These are phyloP conservation scores for Bursaphelenchus okinawaensis DNA, from an alignment of 2,888 invertebrate species.

Conservation along the genomic window DNA sequence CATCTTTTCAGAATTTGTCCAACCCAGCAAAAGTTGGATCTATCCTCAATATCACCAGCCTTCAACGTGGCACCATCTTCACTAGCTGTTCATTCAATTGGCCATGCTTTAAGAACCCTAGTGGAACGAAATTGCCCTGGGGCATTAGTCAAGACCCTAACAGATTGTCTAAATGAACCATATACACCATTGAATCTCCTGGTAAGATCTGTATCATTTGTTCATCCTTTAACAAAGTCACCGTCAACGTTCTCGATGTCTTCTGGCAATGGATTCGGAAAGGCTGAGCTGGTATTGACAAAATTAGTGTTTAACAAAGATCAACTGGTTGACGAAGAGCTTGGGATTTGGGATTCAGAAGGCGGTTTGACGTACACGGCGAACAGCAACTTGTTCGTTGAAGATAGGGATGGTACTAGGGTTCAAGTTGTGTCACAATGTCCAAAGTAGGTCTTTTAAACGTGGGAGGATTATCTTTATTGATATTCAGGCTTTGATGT, in stretches of 20 bases:
- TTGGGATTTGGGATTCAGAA: conserved; percentile 29
- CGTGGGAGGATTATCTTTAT: not conserved
- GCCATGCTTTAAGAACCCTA: conserved; percentile 25
- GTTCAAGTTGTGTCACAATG: conserved; percentile 28
- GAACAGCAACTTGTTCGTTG: conserved; percentile 26
- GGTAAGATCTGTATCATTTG: conserved; percentile 32
- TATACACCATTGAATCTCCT: conserved; percentile 34
- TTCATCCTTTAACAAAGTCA: conserved; percentile 32
- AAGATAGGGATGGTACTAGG: conserved; percentile 33
- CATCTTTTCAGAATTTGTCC: conserved; percentile 30
- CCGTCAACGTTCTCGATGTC: conserved; percentile 15
- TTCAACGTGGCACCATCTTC: conserved; percentile 42
- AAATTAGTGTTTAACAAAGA: conserved; percentile 33
- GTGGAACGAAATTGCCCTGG: conserved; percentile 38
- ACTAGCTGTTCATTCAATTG: conserved; percentile 38
- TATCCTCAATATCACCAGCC: conserved; percentile 39
- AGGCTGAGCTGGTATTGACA: conserved; percentile 33
- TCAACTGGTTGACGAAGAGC: conserved; percentile 31
- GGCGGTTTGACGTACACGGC: conserved; percentile 33
- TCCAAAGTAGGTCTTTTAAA: conserved; percentile 26
- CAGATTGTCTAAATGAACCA: conserved; percentile 47
- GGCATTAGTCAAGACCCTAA: conserved; percentile 37
- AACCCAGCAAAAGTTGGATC: conserved; percentile 34
- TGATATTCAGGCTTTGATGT: not conserved
- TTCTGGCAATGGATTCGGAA: conserved; percentile 29